Base-by-base conservation (phyloP, 2,113 vertebrate species). In the Etia nguti region DNA sequence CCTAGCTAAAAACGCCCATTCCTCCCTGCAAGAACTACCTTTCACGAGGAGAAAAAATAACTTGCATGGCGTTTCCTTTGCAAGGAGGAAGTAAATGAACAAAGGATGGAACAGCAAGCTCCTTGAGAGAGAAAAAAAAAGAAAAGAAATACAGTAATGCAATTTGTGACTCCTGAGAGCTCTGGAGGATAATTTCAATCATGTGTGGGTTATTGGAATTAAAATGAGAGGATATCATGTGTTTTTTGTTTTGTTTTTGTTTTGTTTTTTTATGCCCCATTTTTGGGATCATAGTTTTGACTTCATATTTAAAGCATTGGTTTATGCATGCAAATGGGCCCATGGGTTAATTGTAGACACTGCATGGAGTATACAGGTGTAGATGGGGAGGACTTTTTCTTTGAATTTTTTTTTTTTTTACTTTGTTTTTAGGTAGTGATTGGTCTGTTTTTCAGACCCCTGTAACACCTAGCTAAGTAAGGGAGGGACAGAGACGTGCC, bases 331-430 rank as follows among this genome's bases (percentile, higher is more conserved):
- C 88, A 43, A 89, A 87, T 2, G 79, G 92, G 86, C 83, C 88
- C 54, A 59, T 65, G 86, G 90, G 88, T 93, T 93, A 92, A 94
- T 29, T 80, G 87, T 95, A 93, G 93, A 97, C 96, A 95, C 92
- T 97, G 97, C 97, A 98, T 98, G 97, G 96, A 92, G 94, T 95
- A 97, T 97, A 96, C 96, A 96, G 96, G 95, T 92, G 95, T 96
- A 97, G 96, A 96, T 92, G 95, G 95, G 96, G 73, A 93, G 92
- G 65, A 75, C 94, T 94, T 94, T 54, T 46, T 46, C 60, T 65
- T 65, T 65, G 31, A 68, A 22, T 68, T 15, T 68, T 22, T 38
- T 68, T 68, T 3, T 26, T 50, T 34, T 13, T 3, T 29, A 31
- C 92, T 94, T 89, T 88, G 93, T 94, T 88, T 95, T 95, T 95